These are phyloP conservation scores for Athetis lepigone DNA, from an alignment of 2,888 invertebrate genomes.

Conservation along the genomic window DNA sequence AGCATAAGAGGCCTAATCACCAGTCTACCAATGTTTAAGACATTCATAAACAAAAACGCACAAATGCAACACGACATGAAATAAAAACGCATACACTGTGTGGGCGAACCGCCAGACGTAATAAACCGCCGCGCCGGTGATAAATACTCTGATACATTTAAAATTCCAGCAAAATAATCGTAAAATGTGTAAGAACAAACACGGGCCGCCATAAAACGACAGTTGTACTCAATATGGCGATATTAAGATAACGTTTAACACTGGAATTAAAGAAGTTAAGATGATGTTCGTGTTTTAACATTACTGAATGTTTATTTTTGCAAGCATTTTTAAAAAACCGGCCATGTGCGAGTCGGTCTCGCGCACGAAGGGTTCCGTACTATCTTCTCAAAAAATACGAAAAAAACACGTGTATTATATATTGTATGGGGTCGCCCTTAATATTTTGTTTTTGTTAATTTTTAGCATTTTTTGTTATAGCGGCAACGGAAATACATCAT, in stretches of 20 bases:
- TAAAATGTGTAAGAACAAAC: constrained; percentile 61
- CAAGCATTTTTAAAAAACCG: too few species aligned
- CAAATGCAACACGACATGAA: neutral
- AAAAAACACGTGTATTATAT: too few species aligned
- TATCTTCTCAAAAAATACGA: too few species aligned
- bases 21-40: neutral
- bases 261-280: constrained; percentile 27
- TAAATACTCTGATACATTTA: constrained; percentile 55
- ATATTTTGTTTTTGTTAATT: too few species aligned
- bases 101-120: constrained; percentile 24
- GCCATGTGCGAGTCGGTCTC: too few species aligned
- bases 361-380: too few species aligned
- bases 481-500: too few species aligned
- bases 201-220: constrained; percentile 48
- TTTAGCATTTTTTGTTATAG: too few species aligned
- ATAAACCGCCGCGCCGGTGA: constrained; percentile 49
- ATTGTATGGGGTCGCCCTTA: too few species aligned
- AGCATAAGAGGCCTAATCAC: too few species aligned
- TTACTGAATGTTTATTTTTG: too few species aligned
- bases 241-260: constrained; percentile 52
- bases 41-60: neutral
- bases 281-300: neutral
- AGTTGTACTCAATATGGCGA: constrained; percentile 47
- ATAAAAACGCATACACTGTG: constrained; percentile 9
- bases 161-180: constrained; percentile 50